Percentiles rank a stretch among this genome's conserved stretches.
Conservation (phyloP, 2,113 vertebrate species). For the Erpornis zantholeuca region DNA sequence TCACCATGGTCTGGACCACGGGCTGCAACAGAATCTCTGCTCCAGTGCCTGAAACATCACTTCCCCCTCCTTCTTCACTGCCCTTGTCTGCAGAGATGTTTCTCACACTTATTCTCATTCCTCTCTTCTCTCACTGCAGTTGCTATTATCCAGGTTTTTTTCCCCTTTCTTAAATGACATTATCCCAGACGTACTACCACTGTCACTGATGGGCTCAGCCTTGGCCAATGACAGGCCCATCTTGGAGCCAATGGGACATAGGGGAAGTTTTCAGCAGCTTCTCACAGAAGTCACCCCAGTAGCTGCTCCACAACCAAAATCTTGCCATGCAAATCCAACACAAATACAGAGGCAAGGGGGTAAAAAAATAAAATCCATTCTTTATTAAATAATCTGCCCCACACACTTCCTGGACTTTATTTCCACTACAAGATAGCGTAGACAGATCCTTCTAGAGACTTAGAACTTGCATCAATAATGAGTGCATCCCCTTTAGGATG, state of each 20-base stretch:
- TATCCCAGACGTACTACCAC: not conserved
- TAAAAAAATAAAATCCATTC: not conserved
- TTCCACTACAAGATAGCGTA: not conserved
- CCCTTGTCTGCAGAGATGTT: not conserved
- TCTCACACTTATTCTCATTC: not conserved
- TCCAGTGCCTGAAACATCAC: not conserved
- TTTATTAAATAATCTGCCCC: not conserved
- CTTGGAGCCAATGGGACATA: fast-evolving
- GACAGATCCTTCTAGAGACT: not conserved
- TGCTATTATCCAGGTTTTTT: not conserved
- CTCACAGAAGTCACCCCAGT: not conserved
- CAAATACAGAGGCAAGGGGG: not conserved
- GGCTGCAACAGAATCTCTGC: not conserved
- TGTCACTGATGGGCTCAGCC: fast-evolving
- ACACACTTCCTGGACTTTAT: not conserved
- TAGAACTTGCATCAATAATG: not conserved
- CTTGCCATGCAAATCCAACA: not conserved
- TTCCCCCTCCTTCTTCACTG: not conserved
- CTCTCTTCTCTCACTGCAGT: not conserved
- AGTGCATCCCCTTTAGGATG: not conserved
- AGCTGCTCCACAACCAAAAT: not conserved
- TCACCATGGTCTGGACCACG: not conserved
- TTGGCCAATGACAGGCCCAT: not conserved
- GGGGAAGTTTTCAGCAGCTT: not conserved
- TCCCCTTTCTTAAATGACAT: not conserved